Conservation (phyloP, 2,888 invertebrate species). For the Tuta absoluta region DNA sequence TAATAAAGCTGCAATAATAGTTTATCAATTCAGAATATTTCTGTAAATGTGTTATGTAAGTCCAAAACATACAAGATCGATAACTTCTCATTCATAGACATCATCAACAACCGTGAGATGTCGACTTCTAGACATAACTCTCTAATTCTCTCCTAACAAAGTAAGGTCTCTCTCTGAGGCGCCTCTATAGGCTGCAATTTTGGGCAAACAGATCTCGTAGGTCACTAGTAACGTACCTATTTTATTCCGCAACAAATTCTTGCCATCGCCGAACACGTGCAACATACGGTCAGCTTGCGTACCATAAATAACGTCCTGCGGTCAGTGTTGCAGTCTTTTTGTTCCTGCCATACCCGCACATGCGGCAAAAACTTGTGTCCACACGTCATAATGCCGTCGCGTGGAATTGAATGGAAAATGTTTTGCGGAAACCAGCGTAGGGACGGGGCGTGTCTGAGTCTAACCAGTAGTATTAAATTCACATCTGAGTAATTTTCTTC, state of each 20-base stretch:
- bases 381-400: conserved; percentile 39
- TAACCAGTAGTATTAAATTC: background rate
- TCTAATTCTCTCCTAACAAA: too few relatives aligned
- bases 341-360: conserved; percentile 33
- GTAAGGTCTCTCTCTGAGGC: too few relatives aligned
- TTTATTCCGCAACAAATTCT: conserved; percentile 11
- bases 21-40: too few relatives aligned
- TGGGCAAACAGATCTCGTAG: too few relatives aligned
- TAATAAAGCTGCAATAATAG: too few relatives aligned
- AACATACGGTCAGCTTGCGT: conserved; percentile 17
- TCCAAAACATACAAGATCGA: too few relatives aligned
- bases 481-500: too few relatives aligned
- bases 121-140: too few relatives aligned
- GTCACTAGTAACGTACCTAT: background rate
- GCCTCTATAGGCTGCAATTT: too few relatives aligned
- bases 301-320: conserved; percentile 18
- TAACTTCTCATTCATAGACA: too few relatives aligned
- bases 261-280: background rate
- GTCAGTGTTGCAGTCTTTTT: conserved; percentile 32
- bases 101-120: too few relatives aligned
- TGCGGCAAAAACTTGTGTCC: conserved; percentile 43
- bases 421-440: conserved; percentile 37
- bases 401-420: conserved; percentile 49
- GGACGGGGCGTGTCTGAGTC: background rate
- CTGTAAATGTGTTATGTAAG: too few relatives aligned